Evolutionary conservation across 2,797 vertebrate genomes (phyloP).

Genomic region (Lycodopsis pacificus): DNA sequence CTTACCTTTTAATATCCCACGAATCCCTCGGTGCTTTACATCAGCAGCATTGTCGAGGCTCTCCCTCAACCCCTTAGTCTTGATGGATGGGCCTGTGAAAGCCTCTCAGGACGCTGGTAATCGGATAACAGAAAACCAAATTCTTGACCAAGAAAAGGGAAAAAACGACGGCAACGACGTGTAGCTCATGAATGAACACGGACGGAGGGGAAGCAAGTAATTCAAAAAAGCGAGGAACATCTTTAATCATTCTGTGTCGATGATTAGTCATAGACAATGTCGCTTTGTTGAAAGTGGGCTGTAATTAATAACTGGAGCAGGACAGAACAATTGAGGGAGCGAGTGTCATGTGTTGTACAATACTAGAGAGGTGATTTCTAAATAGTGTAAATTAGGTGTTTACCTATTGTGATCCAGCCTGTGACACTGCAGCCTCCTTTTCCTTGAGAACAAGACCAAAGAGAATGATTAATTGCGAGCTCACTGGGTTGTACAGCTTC

Average conservation of each 20-base stretch:
- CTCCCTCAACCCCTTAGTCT: slow-evolving; percentile 70
- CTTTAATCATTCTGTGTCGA: slow-evolving; percentile 83
- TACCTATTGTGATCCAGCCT: slow-evolving; percentile 86
- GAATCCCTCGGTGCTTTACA: slow-evolving; percentile 61
- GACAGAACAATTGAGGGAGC: slow-evolving; percentile 77
- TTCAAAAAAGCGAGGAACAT: slow-evolving; percentile 74
- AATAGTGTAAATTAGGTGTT: slow-evolving; percentile 88
- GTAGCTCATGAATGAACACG: slow-evolving; percentile 70
- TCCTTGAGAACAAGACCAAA: slow-evolving; percentile 85
- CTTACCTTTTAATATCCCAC: slow-evolving; percentile 62
- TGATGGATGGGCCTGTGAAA: slow-evolving; percentile 81
- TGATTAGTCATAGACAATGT: slow-evolving; percentile 85
- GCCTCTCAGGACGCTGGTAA: slow-evolving; percentile 77
- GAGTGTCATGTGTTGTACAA: slow-evolving; percentile 79
- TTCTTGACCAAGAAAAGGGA: slow-evolving; percentile 71
- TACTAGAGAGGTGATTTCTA: slow-evolving; percentile 84
- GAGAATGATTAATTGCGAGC: slow-evolving; percentile 89
- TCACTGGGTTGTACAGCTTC: slow-evolving; percentile 89
- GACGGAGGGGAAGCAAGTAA: slow-evolving; percentile 58
- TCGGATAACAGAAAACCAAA: slow-evolving; percentile 76
- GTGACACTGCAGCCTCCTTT: slow-evolving; percentile 84
- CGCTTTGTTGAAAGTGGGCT: slow-evolving; percentile 83
- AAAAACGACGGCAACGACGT: slow-evolving; percentile 27
- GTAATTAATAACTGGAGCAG: slow-evolving; percentile 85
- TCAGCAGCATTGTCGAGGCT: slow-evolving; percentile 60